Evolutionary conservation across 2,113 vertebrate species (phyloP).

Genomic region (Opisthocomus hoazin): DNA sequence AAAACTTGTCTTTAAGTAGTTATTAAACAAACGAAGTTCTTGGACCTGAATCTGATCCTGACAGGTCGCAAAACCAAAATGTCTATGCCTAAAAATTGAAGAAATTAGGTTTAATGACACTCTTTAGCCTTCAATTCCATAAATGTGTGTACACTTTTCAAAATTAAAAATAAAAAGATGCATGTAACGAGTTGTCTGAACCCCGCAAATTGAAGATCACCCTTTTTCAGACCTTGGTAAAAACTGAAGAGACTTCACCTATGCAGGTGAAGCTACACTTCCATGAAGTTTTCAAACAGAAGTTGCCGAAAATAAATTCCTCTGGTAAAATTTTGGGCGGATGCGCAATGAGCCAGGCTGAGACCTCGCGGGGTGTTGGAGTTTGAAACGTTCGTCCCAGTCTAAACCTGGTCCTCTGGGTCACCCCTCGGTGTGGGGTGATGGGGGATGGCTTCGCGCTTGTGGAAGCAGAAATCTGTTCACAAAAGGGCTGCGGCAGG

Average conservation of each 20-base stretch:
- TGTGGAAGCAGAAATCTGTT: background rate
- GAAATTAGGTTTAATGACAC: background rate
- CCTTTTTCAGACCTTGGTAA: background rate
- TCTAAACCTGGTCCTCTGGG: background rate
- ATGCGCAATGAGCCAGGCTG: background rate
- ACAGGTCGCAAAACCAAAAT: background rate
- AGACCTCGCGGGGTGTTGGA: background rate
- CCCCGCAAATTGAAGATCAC: background rate
- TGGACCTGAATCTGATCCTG: background rate
- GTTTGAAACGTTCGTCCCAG: background rate
- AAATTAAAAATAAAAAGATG: background rate
- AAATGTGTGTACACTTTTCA: background rate
- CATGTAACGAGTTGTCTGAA: background rate
- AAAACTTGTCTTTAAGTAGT: background rate
- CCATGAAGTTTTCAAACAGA: conserved; percentile 57
- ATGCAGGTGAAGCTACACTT: conserved; percentile 23
- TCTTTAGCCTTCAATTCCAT: background rate
- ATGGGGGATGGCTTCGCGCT: background rate
- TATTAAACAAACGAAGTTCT: background rate
- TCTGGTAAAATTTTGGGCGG: conserved; percentile 20
- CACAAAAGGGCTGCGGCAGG: background rate
- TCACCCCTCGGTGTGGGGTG: background rate
- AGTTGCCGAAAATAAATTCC: conserved; percentile 48
- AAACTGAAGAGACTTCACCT: background rate
- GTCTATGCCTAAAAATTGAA: background rate